Evolutionary conservation across 92 coral and sea anemone species (phyloP).

Genomic region (Porites rus): DNA sequence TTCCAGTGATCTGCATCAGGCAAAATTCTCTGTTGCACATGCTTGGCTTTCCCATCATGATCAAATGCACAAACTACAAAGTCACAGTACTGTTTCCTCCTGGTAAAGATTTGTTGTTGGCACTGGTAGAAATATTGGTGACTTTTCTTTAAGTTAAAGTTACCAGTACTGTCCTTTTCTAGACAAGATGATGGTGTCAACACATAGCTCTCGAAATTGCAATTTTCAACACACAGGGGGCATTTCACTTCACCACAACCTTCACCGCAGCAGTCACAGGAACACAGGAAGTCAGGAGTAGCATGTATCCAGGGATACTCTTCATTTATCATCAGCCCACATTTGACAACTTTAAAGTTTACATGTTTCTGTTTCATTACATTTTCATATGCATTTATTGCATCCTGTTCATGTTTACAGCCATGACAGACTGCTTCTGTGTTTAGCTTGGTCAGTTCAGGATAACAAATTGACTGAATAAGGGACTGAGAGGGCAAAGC

Average conservation of each 20-base stretch:
- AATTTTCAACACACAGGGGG: constrained; percentile 51
- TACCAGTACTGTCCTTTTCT: constrained; percentile 14
- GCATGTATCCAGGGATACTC: constrained; percentile 70
- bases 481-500: no score
- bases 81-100: neutral
- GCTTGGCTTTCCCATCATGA: no score
- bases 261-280: constrained; percentile 74
- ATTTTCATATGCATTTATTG: no score
- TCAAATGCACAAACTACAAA: no score
- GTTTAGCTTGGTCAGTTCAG: no score
- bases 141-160: neutral
- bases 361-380: constrained; percentile 36
- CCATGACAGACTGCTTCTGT: no score
- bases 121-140: constrained; percentile 58
- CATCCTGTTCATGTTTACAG: no score
- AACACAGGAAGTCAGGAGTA: constrained; percentile 71
- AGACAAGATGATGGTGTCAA: constrained; percentile 48
- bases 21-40: constrained; percentile 3
- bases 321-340: constrained; percentile 62
- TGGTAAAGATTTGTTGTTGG: constrained; percentile 20
- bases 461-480: no score
- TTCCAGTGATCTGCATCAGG: constrained; percentile 37
- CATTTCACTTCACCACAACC: constrained; percentile 84
- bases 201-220: neutral
- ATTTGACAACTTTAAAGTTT: constrained; percentile 42